Conservation (phyloP, 2,888 invertebrate genomes). For the Drosophila fulvimacula region DNA sequence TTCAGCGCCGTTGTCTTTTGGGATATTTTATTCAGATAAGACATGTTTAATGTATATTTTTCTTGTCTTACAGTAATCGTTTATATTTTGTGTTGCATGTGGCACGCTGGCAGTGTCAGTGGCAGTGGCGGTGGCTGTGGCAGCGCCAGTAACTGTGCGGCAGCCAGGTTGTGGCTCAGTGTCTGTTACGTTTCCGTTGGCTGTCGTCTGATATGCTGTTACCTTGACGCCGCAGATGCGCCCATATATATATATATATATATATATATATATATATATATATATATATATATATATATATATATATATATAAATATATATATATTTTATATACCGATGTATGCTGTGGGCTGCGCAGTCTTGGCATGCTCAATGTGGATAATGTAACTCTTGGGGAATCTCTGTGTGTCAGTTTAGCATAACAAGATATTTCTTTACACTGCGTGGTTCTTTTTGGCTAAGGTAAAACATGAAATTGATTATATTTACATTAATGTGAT, state of each 20-base stretch:
- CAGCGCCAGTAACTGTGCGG: conserved; percentile 8
- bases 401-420: conserved; percentile 82
- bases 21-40: conserved; percentile 81
- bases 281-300: conserved; percentile 21
- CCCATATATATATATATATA: conserved; percentile 26
- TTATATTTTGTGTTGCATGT: conserved; percentile 74
- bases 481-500: conserved; percentile 82
- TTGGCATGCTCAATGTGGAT: conserved; percentile 63
- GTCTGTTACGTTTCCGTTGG: conserved; percentile 69
- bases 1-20: conserved; percentile 78
- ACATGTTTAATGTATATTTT: conserved; percentile 82
- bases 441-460: conserved; percentile 59
- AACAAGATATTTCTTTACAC: conserved; percentile 78
- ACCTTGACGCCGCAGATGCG: conserved; percentile 68
- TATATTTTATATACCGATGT: conserved; percentile 22
- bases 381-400: conserved; percentile 82
- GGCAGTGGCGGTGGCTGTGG: conserved; percentile 4
- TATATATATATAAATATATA: conserved; percentile 7
- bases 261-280: conserved; percentile 10
- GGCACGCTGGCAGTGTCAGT: conserved; percentile 26
- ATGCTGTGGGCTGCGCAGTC: conserved; percentile 11
- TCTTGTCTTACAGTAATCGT: conserved; percentile 81
- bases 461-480: conserved; percentile 82
- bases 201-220: conserved; percentile 69
- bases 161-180: conserved; percentile 44